phyloP scores from a whole-genome alignment of 2,888 invertebrate genomes.

The Nezara viridula region DNA sequence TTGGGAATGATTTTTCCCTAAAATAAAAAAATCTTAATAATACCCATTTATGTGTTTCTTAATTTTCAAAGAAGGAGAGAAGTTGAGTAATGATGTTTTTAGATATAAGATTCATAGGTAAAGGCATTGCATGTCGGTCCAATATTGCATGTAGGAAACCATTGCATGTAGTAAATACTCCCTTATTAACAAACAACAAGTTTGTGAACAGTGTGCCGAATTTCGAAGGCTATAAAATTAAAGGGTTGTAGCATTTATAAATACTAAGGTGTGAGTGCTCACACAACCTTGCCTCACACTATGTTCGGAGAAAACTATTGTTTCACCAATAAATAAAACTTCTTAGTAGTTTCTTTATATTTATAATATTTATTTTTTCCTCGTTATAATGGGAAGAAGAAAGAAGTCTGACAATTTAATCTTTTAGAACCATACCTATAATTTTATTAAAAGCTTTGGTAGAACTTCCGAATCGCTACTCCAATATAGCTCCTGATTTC shows the following conservation, averaged over 20 bases:
- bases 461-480: too few species aligned
- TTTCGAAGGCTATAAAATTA: conserved; percentile 35
- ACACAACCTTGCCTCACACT: neutral
- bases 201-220: neutral
- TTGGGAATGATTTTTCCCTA: too few species aligned
- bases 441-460: too few species aligned
- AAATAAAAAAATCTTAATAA: too few species aligned
- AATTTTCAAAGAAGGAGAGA: too few species aligned
- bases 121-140: neutral
- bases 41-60: too few species aligned
- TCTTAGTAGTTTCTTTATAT: neutral
- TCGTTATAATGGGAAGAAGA: too few species aligned
- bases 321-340: neutral
- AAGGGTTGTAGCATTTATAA: neutral
- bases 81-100: neutral
- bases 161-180: conserved; percentile 26
- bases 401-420: too few species aligned
- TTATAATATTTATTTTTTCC: neutral
- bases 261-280: neutral
- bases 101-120: neutral
- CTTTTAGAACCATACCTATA: too few species aligned
- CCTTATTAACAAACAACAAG: conserved; percentile 19
- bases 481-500: too few species aligned
- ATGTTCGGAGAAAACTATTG: neutral
- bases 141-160: conserved; percentile 21